Conservation (phyloP, 53 echinoderm and acorn worm genomes). For the Arbacia lixula region DNA sequence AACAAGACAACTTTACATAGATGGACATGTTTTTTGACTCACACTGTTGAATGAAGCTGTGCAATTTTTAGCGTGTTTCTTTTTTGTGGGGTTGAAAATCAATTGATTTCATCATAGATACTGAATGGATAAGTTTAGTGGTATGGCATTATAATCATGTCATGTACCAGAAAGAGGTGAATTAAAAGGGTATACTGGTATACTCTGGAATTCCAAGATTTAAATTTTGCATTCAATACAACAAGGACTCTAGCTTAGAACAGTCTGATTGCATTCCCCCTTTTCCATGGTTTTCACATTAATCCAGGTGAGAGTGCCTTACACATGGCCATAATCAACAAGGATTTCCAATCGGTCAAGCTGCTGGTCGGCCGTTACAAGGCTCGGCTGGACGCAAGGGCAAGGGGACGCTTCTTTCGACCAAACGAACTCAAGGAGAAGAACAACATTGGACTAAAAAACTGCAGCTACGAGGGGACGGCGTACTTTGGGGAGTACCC, state of each 20-base stretch:
- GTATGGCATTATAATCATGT: too few species aligned
- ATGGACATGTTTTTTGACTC: too few species aligned
- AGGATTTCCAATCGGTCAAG: slow-evolving; percentile 78
- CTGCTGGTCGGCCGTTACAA: slow-evolving; percentile 76
- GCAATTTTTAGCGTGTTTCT: too few species aligned
- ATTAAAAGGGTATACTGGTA: too few species aligned
- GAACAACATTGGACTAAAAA: slow-evolving; percentile 20
- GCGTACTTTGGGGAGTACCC: slow-evolving; percentile 94
- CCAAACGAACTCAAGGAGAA: slow-evolving; percentile 77
- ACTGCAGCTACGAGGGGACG: slow-evolving; percentile 73
- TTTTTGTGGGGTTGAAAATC: too few species aligned
- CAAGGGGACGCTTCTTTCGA: slow-evolving; percentile 87
- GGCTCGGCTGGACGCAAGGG: slow-evolving; percentile 72
- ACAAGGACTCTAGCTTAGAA: neutral
- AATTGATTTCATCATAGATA: too few species aligned
- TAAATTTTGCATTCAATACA: too few species aligned
- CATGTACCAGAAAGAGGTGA: too few species aligned
- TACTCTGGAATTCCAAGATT: too few species aligned
- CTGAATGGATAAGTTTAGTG: too few species aligned
- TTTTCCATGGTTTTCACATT: neutral
- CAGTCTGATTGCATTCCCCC: neutral
- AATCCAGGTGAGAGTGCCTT: slow-evolving; percentile 78
- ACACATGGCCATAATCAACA: slow-evolving; percentile 92
- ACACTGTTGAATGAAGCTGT: too few species aligned
- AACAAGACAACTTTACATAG: too few species aligned